These are phyloP conservation scores for Neosilurus hyrtlii DNA, from an alignment of 2,797 vertebrate species.

Conservation along the genomic window DNA sequence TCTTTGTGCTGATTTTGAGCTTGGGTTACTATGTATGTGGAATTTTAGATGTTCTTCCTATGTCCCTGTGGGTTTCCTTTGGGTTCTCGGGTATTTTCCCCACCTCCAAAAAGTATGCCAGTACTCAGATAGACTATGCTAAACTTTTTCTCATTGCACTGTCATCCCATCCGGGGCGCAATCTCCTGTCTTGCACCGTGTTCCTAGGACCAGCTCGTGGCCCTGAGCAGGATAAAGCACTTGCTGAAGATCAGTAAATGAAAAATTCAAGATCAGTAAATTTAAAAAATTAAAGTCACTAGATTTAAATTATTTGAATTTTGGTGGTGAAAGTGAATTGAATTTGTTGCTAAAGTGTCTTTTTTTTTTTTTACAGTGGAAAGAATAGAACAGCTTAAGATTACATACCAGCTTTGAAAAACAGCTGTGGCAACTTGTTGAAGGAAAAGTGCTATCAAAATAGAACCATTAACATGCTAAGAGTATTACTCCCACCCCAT, in stretches of 20 bases:
- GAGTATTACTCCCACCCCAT: neutral
- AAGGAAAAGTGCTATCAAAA: neutral
- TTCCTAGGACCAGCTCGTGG: neutral
- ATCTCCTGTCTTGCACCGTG: neutral
- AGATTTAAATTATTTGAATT: neutral
- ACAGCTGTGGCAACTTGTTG: neutral
- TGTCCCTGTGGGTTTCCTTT: neutral
- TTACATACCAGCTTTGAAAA: neutral
- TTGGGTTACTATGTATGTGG: neutral
- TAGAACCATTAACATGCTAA: neutral
- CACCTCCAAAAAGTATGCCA: neutral
- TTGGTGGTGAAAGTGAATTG: neutral
- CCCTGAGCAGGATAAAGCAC: neutral
- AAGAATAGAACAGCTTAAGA: neutral
- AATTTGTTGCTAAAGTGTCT: neutral
- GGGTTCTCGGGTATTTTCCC: neutral
- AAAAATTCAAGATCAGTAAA: too few species aligned
- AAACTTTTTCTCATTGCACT: neutral
- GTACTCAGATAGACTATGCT: neutral
- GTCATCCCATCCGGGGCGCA: neutral
- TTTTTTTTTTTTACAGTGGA: neutral
- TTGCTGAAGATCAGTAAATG: neutral
- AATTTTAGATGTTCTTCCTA: neutral
- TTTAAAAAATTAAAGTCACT: neutral
- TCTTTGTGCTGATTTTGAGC: neutral